Evolutionary conservation across 2,797 vertebrate genomes (phyloP).

Genomic region (Oreochromis grahami): DNA sequence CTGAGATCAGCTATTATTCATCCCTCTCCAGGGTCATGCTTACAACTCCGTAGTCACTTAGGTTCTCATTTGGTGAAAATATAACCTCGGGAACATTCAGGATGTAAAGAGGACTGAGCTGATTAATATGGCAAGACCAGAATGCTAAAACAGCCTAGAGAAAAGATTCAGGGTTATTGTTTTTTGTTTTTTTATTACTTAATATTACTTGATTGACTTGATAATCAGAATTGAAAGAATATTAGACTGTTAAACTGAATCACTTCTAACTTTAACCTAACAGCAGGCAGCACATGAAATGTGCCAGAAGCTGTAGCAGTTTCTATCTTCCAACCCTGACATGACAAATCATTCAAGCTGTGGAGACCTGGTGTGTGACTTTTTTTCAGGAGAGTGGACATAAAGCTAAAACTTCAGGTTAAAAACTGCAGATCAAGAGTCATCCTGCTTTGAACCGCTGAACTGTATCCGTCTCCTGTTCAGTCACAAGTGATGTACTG

Average conservation of each 20-base stretch:
- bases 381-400: slow-evolving; percentile 15
- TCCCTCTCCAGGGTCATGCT: slow-evolving; percentile 45
- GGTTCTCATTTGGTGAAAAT: slow-evolving; percentile 15
- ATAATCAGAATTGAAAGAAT: neutral
- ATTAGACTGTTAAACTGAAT: neutral
- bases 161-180: neutral
- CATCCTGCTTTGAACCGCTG: slow-evolving; percentile 34
- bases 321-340: neutral
- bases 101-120: slow-evolving; percentile 1
- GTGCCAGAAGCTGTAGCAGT: neutral
- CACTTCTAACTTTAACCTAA: neutral
- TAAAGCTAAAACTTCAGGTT: slow-evolving; percentile 31
- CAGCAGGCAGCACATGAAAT: neutral
- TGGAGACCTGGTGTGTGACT: slow-evolving; percentile 39
- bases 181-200: neutral
- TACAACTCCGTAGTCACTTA: slow-evolving; percentile 51
- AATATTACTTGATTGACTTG: neutral
- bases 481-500: slow-evolving; percentile 20
- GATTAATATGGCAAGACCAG: neutral
- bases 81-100: slow-evolving; percentile 7
- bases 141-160: neutral
- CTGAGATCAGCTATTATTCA: slow-evolving; percentile 49
- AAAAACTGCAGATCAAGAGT: slow-evolving; percentile 46
- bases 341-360: slow-evolving; percentile 15
- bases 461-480: slow-evolving; percentile 22